These are phyloP conservation scores for Mesitornis unicolor DNA, from an alignment of 2,113 vertebrate genomes.

Conservation along the genomic window DNA sequence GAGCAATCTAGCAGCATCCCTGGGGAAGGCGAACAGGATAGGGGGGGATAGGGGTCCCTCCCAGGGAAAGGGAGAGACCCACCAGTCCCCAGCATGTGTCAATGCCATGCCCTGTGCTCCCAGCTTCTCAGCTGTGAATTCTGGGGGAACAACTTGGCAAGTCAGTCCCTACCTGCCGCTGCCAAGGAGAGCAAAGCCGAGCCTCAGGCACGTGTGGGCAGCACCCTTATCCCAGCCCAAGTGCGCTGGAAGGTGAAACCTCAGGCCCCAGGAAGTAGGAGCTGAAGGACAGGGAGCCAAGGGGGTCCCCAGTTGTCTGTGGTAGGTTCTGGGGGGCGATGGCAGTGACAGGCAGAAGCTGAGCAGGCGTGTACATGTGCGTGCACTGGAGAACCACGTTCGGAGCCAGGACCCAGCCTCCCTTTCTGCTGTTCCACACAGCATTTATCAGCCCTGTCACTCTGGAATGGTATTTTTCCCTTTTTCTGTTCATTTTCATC, in stretches of 20 bases:
- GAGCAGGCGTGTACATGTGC: not conserved
- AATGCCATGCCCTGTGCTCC: not conserved
- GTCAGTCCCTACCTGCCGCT: not conserved
- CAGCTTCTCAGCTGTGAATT: not conserved
- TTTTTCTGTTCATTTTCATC: not conserved
- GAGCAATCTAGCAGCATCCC: not conserved
- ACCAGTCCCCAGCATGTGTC: fast-evolving
- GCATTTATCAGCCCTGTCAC: conserved; percentile 23
- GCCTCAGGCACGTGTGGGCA: fast-evolving
- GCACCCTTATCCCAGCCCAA: not conserved
- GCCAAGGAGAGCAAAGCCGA: not conserved
- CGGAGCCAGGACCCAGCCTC: not conserved
- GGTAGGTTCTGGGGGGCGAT: fast-evolving
- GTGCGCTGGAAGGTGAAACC: fast-evolving
- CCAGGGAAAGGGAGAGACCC: not conserved
- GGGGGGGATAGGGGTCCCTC: not conserved
- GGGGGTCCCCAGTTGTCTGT: not conserved
- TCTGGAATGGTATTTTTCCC: not conserved
- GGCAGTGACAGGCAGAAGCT: not conserved
- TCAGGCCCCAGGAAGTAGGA: not conserved
- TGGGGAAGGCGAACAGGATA: not conserved
- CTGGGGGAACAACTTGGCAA: not conserved
- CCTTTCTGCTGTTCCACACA: not conserved
- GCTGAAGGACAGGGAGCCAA: not conserved
- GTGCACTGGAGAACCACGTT: fast-evolving